Evolutionary conservation across 2,797 vertebrate genomes (phyloP).

Genomic region (Esox lucius): DNA sequence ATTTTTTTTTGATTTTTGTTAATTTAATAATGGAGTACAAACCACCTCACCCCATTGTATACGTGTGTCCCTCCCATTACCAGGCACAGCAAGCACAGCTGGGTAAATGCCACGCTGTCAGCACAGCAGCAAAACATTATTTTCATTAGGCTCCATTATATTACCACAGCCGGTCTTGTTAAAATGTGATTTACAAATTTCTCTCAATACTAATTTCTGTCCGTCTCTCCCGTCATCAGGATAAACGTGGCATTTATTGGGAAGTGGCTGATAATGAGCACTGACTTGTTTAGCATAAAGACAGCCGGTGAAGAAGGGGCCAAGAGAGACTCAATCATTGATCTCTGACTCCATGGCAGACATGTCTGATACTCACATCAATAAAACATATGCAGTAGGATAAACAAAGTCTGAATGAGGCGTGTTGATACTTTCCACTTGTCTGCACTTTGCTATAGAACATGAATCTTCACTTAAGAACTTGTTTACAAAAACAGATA

Average conservation of each 20-base stretch:
- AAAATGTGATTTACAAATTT: conserved; percentile 67
- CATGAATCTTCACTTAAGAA: not conserved
- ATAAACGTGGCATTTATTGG: conserved; percentile 54
- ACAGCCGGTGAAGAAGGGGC: conserved; percentile 28
- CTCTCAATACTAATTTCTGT: conserved; percentile 56
- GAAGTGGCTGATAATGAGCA: conserved; percentile 44
- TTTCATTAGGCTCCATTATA: conserved; percentile 63
- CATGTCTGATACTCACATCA: not conserved
- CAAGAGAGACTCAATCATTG: not conserved
- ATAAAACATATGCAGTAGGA: not conserved
- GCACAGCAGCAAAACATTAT: conserved; percentile 47
- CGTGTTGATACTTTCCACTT: not conserved
- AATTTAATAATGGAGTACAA: no score
- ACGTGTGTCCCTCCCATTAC: conserved; percentile 12
- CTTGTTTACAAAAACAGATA: not conserved
- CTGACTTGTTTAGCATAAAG: conserved; percentile 42
- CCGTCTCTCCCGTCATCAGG: conserved; percentile 41
- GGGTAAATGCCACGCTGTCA: conserved; percentile 55
- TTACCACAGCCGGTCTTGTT: conserved; percentile 60
- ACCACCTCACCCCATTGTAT: no score
- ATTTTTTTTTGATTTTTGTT: no score
- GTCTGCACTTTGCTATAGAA: not conserved
- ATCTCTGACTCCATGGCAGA: conserved; percentile 16
- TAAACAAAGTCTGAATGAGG: not conserved
- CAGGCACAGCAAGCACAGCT: conserved; percentile 37